Percentiles rank a stretch among this genome's conserved stretches.
These are phyloP conservation scores for Neofelis nebulosa DNA, from an alignment of 2,113 vertebrate species.

Conservation along the genomic window DNA sequence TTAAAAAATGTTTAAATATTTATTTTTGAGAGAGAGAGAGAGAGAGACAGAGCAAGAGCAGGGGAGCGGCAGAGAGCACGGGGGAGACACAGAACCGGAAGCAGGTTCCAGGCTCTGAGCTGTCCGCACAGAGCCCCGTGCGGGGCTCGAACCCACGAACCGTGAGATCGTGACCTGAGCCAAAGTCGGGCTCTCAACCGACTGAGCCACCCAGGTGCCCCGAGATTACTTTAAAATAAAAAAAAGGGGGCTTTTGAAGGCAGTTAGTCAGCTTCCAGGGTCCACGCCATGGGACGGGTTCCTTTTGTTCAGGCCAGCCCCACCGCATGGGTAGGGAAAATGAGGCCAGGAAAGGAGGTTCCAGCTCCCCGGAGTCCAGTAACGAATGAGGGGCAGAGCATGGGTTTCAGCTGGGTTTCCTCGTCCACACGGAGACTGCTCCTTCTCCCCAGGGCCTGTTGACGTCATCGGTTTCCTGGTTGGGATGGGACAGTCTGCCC, in stretches of 20 bases:
- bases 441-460: rapidly evolving
- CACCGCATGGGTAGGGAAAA: neutral
- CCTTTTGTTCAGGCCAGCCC: neutral
- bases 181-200: too few species aligned
- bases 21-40: too few species aligned
- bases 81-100: too few species aligned
- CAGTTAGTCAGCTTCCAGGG: neutral
- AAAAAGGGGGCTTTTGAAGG: neutral
- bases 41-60: too few species aligned
- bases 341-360: neutral
- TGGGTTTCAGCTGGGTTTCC: neutral
- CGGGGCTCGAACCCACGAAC: too few species aligned
- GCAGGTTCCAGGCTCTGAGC: too few species aligned
- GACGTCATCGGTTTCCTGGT: neutral
- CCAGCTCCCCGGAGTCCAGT: neutral
- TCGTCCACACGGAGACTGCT: rapidly evolving
- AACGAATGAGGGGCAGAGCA: neutral
- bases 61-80: too few species aligned
- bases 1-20: too few species aligned
- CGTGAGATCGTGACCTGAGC: too few species aligned
- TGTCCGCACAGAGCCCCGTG: too few species aligned
- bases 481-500: neutral
- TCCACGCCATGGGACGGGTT: neutral
- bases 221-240: too few species aligned
- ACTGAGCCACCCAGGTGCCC: too few species aligned